Conservation (phyloP, 2,888 invertebrate genomes). For the Celastrina argiolus region DNA sequence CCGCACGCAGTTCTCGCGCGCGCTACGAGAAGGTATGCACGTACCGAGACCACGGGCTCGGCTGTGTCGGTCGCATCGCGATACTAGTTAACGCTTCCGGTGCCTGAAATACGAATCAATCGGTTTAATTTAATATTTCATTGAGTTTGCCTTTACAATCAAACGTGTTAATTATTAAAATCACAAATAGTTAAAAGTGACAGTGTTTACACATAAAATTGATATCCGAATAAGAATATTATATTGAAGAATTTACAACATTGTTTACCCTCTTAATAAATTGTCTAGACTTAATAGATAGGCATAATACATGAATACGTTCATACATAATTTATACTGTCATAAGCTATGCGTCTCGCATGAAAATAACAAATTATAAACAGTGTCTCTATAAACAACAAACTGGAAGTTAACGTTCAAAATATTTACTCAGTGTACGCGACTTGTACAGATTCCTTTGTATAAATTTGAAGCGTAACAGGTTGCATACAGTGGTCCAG, state of each 20-base stretch:
- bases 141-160: constrained; percentile 5
- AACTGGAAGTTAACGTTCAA: constrained; percentile 14
- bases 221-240: neutral
- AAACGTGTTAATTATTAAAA: neutral
- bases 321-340: constrained; percentile 28
- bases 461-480: constrained; percentile 18
- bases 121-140: constrained; percentile 28
- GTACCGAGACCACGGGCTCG: constrained; percentile 41
- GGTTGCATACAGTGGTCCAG: constrained; percentile 39
- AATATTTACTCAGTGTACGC: neutral
- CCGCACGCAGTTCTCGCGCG: constrained; percentile 78
- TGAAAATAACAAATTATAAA: constrained; percentile 21
- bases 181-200: neutral
- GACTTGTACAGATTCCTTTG: neutral
- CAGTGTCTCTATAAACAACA: constrained; percentile 20
- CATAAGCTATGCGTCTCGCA: constrained; percentile 21
- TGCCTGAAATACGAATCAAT: constrained; percentile 56
- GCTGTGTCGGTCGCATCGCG: constrained; percentile 34
- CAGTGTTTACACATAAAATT: neutral
- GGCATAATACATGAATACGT: constrained; percentile 25
- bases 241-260: constrained; percentile 6
- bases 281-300: constrained; percentile 23
- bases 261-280: neutral
- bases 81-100: constrained; percentile 66
- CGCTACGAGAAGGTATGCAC: constrained; percentile 73